phyloP scores from a whole-genome alignment of 1,140 invertebrate species.

The Drosophila nigrodunni region DNA sequence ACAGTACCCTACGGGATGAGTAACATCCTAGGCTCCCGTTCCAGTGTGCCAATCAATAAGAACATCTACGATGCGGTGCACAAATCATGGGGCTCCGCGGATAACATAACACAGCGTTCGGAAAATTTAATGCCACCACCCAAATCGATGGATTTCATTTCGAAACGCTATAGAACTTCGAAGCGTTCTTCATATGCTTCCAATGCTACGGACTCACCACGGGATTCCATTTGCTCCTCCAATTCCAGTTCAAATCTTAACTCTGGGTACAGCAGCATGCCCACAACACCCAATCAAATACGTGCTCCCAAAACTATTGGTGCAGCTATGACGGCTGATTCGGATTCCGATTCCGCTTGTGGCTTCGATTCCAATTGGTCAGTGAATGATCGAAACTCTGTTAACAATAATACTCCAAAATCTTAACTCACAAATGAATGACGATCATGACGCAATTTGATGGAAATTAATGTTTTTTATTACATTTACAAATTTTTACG shows the following conservation, averaged over 20 bases:
- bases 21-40: slow-evolving; percentile 53
- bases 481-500: background rate
- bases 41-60: slow-evolving; percentile 79
- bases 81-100: slow-evolving; percentile 94
- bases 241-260: slow-evolving; percentile 79
- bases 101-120: slow-evolving; percentile 88
- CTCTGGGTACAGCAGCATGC: slow-evolving; percentile 86
- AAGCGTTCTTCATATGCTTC: slow-evolving; percentile 87
- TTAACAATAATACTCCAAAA: slow-evolving; percentile 50
- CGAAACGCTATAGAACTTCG: slow-evolving; percentile 86
- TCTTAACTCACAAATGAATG: slow-evolving; percentile 7
- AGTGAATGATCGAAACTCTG: slow-evolving; percentile 55
- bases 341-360: slow-evolving; percentile 92
- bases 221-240: slow-evolving; percentile 77
- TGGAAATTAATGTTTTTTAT: background rate
- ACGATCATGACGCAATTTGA: background rate
- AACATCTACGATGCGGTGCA: slow-evolving; percentile 86
- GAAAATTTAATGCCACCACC: slow-evolving; percentile 89
- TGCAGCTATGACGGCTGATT: slow-evolving; percentile 81
- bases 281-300: slow-evolving; percentile 87
- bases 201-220: slow-evolving; percentile 74
- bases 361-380: slow-evolving; percentile 91
- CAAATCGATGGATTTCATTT: slow-evolving; percentile 87
- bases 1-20: slow-evolving; percentile 67
- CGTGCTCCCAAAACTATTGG: slow-evolving; percentile 76